Conservation (phyloP, 2,113 vertebrate genomes). For the Mastomys coucha region DNA sequence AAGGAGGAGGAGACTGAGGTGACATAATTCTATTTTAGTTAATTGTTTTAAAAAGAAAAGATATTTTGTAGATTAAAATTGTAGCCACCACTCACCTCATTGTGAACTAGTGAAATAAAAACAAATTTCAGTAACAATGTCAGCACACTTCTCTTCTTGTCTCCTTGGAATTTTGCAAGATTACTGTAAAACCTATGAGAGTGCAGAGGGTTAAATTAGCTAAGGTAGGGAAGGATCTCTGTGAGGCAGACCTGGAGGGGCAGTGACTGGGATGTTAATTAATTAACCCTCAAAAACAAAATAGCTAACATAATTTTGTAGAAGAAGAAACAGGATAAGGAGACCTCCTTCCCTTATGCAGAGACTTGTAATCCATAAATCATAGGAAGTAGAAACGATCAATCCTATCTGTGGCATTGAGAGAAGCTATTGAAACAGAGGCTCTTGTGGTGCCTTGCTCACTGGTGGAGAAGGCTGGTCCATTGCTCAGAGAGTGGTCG, state of each 20-base stretch:
- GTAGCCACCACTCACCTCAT: accelerated
- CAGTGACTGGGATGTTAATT: too few relatives aligned
- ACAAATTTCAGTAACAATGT: not conserved
- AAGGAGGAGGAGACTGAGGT: not conserved
- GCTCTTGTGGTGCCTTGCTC: not conserved
- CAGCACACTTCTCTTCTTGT: not conserved
- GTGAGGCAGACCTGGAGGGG: too few relatives aligned
- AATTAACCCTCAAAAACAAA: not conserved
- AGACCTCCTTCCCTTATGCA: not conserved
- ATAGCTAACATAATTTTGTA: constrained; percentile 12
- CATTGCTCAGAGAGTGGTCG: not conserved
- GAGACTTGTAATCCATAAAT: not conserved
- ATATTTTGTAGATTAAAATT: not conserved
- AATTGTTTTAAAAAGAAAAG: not conserved
- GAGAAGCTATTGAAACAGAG: not conserved
- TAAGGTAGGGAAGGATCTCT: not conserved
- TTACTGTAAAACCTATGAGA: not conserved
- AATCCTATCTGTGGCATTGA: not conserved
- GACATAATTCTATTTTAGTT: not conserved
- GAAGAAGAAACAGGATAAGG: not conserved
- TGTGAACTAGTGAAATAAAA: not conserved
- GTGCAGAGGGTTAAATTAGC: not conserved
- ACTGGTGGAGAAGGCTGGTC: not conserved
- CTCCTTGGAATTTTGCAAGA: not conserved
- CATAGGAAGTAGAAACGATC: not conserved